These are phyloP conservation scores for Drosophila diplacantha DNA, from an alignment of 2,888 invertebrate genomes.

Conservation along the genomic window DNA sequence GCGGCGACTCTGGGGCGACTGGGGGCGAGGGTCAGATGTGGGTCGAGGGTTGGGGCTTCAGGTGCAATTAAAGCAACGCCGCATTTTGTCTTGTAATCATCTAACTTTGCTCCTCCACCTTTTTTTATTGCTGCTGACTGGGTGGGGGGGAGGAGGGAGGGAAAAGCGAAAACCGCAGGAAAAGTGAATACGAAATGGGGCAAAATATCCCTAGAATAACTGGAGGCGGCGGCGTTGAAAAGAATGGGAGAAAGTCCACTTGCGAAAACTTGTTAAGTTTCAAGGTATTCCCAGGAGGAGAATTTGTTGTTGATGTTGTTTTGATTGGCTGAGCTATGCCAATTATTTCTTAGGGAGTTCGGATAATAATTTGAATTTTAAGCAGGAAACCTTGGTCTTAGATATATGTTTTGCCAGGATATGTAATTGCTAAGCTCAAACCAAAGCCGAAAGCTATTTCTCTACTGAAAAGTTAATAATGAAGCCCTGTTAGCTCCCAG, in stretches of 20 bases:
- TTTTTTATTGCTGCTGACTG: conserved; percentile 17
- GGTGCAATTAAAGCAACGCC: conserved; percentile 62
- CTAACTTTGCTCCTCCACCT: conserved; percentile 24
- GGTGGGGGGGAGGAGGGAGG: not conserved
- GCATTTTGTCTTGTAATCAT: conserved; percentile 44
- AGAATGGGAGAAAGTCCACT: conserved; percentile 1
- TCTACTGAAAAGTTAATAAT: not conserved
- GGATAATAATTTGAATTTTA: not conserved
- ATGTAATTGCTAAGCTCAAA: too few relatives aligned
- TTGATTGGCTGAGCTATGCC: conserved; percentile 6
- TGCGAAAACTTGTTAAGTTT: conserved; percentile 17
- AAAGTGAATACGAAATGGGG: conserved; percentile 13
- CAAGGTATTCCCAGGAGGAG: conserved; percentile 11
- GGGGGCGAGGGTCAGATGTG: conserved; percentile 5
- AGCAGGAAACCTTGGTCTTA: not conserved
- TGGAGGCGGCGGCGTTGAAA: not conserved
- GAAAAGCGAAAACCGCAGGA: conserved; percentile 16
- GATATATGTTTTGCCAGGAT: too few relatives aligned
- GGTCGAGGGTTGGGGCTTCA: conserved; percentile 43
- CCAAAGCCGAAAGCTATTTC: not conserved
- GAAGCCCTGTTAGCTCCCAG: not conserved
- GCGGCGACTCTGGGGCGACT: conserved; percentile 11
- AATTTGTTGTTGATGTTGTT: not conserved
- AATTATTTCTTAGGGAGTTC: conserved; percentile 1
- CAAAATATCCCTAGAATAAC: conserved; percentile 5